Evolutionary conservation across 2,113 vertebrate genomes (phyloP).

Genomic region (Urocitellus parryii): DNA sequence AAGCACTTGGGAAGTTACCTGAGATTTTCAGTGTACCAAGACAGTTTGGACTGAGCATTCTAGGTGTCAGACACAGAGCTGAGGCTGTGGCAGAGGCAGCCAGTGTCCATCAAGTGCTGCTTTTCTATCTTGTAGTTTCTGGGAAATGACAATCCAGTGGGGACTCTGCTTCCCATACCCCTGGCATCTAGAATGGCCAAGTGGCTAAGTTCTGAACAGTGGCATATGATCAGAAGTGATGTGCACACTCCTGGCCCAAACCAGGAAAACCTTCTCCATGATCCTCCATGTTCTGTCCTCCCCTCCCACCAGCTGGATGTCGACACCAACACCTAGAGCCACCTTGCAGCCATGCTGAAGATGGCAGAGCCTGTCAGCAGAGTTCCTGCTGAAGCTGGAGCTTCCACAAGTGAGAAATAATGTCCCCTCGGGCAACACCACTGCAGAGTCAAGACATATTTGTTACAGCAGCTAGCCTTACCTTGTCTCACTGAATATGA

Average conservation of each 20-base stretch:
- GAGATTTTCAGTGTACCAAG: background rate
- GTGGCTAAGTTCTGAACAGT: background rate
- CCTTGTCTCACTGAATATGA: background rate
- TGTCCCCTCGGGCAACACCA: background rate
- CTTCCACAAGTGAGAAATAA: background rate
- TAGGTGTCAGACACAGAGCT: accelerated
- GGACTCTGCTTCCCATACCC: background rate
- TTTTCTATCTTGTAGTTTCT: too few species aligned
- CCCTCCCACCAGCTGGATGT: background rate
- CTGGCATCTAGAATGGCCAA: background rate
- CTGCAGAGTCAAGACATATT: accelerated
- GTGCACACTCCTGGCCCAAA: background rate
- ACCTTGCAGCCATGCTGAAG: background rate
- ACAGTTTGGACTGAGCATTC: background rate
- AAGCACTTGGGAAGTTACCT: background rate
- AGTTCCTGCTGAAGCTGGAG: background rate
- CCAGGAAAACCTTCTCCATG: accelerated
- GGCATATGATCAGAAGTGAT: background rate
- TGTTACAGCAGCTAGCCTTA: background rate
- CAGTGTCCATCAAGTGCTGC: background rate
- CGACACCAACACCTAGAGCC: background rate
- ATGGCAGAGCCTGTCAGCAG: background rate
- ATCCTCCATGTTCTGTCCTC: background rate
- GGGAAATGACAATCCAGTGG: background rate
- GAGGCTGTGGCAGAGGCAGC: background rate